Conservation (phyloP, 1,140 invertebrate genomes). For the Leptonema lineaticorne region DNA sequence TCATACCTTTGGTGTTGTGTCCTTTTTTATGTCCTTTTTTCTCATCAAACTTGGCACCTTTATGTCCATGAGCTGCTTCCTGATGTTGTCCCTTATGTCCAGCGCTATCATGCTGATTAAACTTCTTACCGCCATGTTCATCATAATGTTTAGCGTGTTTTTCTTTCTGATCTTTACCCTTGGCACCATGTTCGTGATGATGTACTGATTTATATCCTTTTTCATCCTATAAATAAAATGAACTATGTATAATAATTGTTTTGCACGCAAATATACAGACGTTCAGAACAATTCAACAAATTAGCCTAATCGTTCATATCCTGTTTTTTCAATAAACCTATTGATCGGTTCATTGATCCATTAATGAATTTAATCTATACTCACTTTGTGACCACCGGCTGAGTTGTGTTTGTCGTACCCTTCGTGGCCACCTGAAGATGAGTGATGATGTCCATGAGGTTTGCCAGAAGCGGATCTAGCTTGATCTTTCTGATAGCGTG, state of each 20-base stretch:
- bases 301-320: background rate
- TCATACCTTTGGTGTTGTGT: conserved; percentile 58
- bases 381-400: conserved; percentile 31
- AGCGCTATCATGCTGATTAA: conserved; percentile 57
- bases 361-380: background rate
- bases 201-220: conserved; percentile 57
- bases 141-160: conserved; percentile 58
- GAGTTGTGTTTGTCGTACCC: conserved; percentile 6
- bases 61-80: conserved; percentile 53
- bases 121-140: conserved; percentile 54
- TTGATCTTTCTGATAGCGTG: conserved; percentile 42
- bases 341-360: background rate
- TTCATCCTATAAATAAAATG: conserved; percentile 48
- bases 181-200: conserved; percentile 58
- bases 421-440: conserved; percentile 18
- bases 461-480: conserved; percentile 20
- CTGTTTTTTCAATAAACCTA: background rate
- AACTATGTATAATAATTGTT: background rate
- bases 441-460: conserved; percentile 16
- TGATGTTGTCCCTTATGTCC: conserved; percentile 54
- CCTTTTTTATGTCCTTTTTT: conserved; percentile 64
- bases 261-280: background rate
- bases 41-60: conserved; percentile 57
- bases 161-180: conserved; percentile 56
- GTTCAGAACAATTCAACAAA: background rate